Evolutionary conservation across 2,113 vertebrate species (phyloP), one percentile per base, ranked within the genome.

Genomic region (Elachura formosa): DNA sequence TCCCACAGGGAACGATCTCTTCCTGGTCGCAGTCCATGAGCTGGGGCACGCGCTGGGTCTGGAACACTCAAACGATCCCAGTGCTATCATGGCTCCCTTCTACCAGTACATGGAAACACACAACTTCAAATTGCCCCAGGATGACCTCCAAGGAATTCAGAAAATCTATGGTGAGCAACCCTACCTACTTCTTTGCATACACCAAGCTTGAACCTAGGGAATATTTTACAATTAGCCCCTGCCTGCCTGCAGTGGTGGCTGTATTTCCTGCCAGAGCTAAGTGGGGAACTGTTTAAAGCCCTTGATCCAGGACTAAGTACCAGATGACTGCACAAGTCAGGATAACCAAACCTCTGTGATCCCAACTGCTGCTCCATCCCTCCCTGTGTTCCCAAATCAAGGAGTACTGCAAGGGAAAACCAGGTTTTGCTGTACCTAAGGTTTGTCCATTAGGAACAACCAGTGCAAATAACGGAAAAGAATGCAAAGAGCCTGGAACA

Each of bases 51-150:
- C 99, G 0, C 89, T 99, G 95, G 99, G 99, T 12, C 96, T 99
- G 96, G 99, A 99, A 33, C 99, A 99, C 96, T 99, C 99, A 92
- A 99, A 99, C 6, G 99, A 99, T 69, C 99, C 99, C 80, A 99
- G 98, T 8, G 99, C 99, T 43, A 99, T 99, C 97, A 99, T 99
- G 99, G 99, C 99, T 13, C 99, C 99, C 33, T 99, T 99, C 98
- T 99, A 99, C 96, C 99, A 99, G 97, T 99, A 99, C 97, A 99
- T 99, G 99, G 99, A 99, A 95, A 99, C 99, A 0, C 98, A 99
- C 97, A 99, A 99, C 98, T 99, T 99, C 98, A 99, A 99, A 84
- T 98, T 99, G 93, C 99, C 99, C 41, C 98, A 99, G 90, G 99
- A 99, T 56, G 99, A 99, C 94, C 98, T 99, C 95, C 99, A 99